Evolutionary conservation across 2,113 vertebrate genomes (phyloP).

Genomic region (Apistogramma diplotaenia): DNA sequence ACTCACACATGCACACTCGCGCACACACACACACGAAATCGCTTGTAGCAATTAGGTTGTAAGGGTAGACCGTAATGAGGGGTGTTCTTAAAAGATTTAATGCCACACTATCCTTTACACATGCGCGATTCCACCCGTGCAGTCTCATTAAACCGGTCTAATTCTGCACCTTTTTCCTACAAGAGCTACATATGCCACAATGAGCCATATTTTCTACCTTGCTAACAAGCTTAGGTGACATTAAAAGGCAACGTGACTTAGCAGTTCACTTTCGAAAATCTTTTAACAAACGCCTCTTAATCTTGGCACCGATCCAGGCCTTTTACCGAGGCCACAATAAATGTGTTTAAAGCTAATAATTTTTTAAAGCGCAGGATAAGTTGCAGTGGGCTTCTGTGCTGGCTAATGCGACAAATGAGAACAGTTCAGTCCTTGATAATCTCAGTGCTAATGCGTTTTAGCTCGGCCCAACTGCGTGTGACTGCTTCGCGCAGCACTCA

Average conservation of each 20-base stretch:
- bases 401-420: conserved; percentile 33
- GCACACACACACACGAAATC: background rate
- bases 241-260: conserved; percentile 1
- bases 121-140: conserved; percentile 18
- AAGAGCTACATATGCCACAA: conserved; percentile 30
- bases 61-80: conserved; percentile 51
- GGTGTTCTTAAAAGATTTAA: conserved; percentile 41
- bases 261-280: conserved; percentile 27
- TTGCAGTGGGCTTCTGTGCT: conserved; percentile 19
- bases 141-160: conserved; percentile 52
- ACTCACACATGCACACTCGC: background rate
- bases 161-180: conserved; percentile 28
- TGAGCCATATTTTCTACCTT: conserved; percentile 26
- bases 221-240: conserved; percentile 20
- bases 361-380: conserved; percentile 20
- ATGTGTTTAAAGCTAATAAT: conserved; percentile 35
- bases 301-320: background rate
- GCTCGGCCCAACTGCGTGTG: conserved; percentile 21
- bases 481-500: conserved; percentile 16
- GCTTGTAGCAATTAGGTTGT: background rate
- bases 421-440: conserved; percentile 39
- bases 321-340: conserved; percentile 9
- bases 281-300: conserved; percentile 10
- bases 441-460: conserved; percentile 42
- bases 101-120: conserved; percentile 2